Evolutionary conservation across 2,113 vertebrate species (phyloP), one percentile per base, ranked within the genome.

Genomic region (Reinhardtius hippoglossoides): DNA sequence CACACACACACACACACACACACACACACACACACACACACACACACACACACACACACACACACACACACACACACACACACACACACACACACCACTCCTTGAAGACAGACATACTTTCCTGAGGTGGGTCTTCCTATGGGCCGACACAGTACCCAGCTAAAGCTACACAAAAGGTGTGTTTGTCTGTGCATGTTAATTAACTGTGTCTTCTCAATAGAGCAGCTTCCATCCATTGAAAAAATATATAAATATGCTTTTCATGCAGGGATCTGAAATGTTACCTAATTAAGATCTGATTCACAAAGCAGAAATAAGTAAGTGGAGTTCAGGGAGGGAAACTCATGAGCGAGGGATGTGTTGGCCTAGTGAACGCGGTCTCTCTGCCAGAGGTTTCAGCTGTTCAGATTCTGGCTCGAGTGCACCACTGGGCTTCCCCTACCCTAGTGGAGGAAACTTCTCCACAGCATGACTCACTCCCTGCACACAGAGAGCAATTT

Each of bases 101-200:
- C 83, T 79, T 82, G 62, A 87, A 87, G 76, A 67, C 66, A 83
- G 76, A 75, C 78, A 92, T 90, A 84, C 55, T 85, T 92, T 87
- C 78, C 75, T 84, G 76, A 92, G 89, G 91, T 87, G 89, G 89
- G 87, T 91, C 89, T 90, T 92, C 83, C 88, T 88, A 50, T 83
- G 88, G 87, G 87, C 24, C 71, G 37, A 78, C 59, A 83, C 82
- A 83, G 80, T 78, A 80, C 75, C 60, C 72, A 67, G 61, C 67
- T 61, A 84, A 75, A 66, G 55, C 37, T 27, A 44, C 74, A 12
- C 70, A 66, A 27, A 57, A 78, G 71, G 40, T 42, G 76, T 74
- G 78, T 67, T 70, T 78, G 67, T 42, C 80, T 71, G 57, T 67
- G 65, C 65, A 42, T 42, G 40, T 42, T 42, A 42, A 68, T 76